A percentile compares a stretch with the other conserved stretches of the same genome.
Conservation (phyloP, 1,140 invertebrate species). For the Carposina sasakii region DNA sequence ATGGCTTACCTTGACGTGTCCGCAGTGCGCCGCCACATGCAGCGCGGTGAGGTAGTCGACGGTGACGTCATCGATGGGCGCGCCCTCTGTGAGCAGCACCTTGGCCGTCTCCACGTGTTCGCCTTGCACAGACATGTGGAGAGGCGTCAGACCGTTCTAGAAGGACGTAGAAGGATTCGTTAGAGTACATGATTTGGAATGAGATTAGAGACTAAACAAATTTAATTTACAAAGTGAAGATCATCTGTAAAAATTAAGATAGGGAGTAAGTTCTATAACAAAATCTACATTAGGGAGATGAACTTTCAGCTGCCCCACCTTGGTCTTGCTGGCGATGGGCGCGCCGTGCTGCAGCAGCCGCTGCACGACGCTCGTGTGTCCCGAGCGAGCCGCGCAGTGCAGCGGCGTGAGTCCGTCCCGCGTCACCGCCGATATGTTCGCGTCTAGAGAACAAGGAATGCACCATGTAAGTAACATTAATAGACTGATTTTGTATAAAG, state of each 20-base stretch:
- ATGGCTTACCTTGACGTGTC: slow-evolving; percentile 84
- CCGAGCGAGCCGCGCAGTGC: slow-evolving; percentile 94
- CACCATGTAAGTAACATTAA: no score
- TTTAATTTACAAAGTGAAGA: no score
- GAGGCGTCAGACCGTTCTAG: slow-evolving; percentile 90
- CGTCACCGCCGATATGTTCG: slow-evolving; percentile 95
- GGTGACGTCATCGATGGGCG: slow-evolving; percentile 97
- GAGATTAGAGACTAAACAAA: no score
- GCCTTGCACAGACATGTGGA: slow-evolving; percentile 97
- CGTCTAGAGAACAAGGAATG: slow-evolving; percentile 81
- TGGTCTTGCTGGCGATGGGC: slow-evolving; percentile 97
- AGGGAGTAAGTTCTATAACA: no score
- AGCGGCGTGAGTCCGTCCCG: slow-evolving; percentile 94
- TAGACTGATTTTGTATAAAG: no score
- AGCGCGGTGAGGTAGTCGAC: slow-evolving; percentile 97
- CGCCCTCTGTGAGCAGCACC: slow-evolving; percentile 92
- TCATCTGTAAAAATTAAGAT: no score
- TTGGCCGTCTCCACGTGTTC: slow-evolving; percentile 97
- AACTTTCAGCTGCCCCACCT: no score
- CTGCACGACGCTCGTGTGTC: slow-evolving; percentile 97
- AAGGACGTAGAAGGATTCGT: slow-evolving; percentile 26
- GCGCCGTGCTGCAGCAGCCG: slow-evolving; percentile 92
- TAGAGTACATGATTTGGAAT: no score
- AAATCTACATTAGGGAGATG: no score
- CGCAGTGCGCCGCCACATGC: slow-evolving; percentile 96